Conservation (phyloP, 1,140 invertebrate genomes). For the Lepidurus packardi region DNA sequence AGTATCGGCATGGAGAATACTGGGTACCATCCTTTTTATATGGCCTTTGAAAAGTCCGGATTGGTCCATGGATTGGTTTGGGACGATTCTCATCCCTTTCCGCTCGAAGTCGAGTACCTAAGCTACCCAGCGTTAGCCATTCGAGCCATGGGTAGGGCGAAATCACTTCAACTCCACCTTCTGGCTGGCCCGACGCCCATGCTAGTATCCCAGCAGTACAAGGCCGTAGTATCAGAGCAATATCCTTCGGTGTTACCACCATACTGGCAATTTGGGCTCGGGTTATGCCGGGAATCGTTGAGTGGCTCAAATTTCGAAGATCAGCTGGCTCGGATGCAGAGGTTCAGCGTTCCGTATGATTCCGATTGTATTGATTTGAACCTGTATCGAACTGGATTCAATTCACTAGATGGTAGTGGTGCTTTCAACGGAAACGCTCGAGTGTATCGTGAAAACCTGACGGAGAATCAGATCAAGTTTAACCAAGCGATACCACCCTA, state of each 20-base stretch:
- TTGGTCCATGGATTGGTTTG: constrained; percentile 32
- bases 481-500: background rate
- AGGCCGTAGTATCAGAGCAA: background rate
- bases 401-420: background rate
- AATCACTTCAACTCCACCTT: constrained; percentile 43
- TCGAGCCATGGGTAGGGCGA: constrained; percentile 41
- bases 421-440: background rate
- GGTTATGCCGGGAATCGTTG: constrained; percentile 45
- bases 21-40: constrained; percentile 35
- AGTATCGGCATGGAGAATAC: constrained; percentile 6
- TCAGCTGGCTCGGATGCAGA: constrained; percentile 40
- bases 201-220: constrained; percentile 48
- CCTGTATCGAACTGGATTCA: constrained; percentile 18
- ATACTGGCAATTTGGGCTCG: constrained; percentile 47
- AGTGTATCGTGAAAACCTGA: constrained; percentile 1
- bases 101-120: constrained; percentile 29
- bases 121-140: constrained; percentile 28
- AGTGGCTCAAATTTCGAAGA: constrained; percentile 39
- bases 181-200: constrained; percentile 45
- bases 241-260: constrained; percentile 43
- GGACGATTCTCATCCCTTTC: constrained; percentile 25
- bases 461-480: constrained; percentile 24
- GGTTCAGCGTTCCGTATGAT: constrained; percentile 38
- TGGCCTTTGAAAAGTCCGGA: constrained; percentile 32
- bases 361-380: constrained; percentile 36